Base-by-base conservation (phyloP, 2,113 vertebrate species). In the Bungarus multicinctus region DNA sequence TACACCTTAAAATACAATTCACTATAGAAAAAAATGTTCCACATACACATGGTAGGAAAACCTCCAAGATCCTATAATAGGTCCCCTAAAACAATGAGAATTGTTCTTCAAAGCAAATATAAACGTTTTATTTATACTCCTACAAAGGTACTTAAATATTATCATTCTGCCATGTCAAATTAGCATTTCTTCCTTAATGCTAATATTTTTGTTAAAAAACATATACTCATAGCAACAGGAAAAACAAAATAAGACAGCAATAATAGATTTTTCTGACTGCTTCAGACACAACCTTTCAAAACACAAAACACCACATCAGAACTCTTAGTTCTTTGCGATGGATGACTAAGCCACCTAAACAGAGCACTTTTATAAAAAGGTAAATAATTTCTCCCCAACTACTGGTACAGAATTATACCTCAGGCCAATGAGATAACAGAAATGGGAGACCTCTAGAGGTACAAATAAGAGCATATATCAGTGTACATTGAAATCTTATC, bases 341-440 rank as follows among this genome's bases (percentile, higher is more conserved):
- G 94, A 93, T n/a, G 7, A 60, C 57, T 55, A 93, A 95, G 92
- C 39, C 86, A 60, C 10, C 90, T 94, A 94, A 94, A 57, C 11
- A 86, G 95, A 87, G 11, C 45, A 52, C 87, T 93, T 94, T 5
- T 53, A n/a, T 86, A 69, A 20, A 95, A 94, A 69, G 90, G 20
- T 64, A 50, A 93, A 94, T 86, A 1, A 89, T 88, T 94, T 90
- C 4, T 25, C 16, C 55, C 39, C 93, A 85, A 16, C 54, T 85
- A 92, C 11, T 89, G 74, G 92, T 39, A 87, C 10, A 87, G 85
- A 92, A n/a, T 85, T 14, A 88, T 23, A 74, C 14, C 89, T 92
- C 57, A 94, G 47, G 47, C 64, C 7, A 43, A 54, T 54, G 54
- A 39, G 25, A 43, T 6, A 60, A 60, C 4, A 45, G 39, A 2